These are phyloP conservation scores for Erpetoichthys calabaricus DNA, from an alignment of 2,797 vertebrate genomes.

Conservation along the genomic window DNA sequence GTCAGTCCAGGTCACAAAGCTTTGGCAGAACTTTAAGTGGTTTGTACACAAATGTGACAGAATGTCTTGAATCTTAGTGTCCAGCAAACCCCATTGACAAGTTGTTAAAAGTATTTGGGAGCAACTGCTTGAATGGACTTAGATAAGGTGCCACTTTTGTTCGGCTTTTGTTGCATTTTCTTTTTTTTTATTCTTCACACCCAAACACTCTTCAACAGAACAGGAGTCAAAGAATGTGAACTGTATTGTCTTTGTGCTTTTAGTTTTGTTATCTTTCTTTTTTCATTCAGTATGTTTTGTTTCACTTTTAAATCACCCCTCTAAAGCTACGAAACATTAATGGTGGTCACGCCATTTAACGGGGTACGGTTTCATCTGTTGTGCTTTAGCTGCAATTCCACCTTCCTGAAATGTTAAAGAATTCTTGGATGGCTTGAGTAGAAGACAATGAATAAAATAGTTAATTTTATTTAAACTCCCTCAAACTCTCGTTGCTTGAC, in stretches of 20 bases:
- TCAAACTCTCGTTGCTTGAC: too few relatives aligned
- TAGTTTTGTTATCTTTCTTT: constrained; percentile 34
- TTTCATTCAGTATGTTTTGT: constrained; percentile 20
- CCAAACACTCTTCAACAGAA: constrained; percentile 62
- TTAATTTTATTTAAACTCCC: too few relatives aligned
- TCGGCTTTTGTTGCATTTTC: constrained; percentile 45
- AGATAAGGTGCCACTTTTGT: constrained; percentile 78
- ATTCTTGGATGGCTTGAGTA: too few relatives aligned
- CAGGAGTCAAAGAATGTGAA: constrained; percentile 81
- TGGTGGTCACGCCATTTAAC: constrained; percentile 48
- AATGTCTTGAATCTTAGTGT: constrained; percentile 71
- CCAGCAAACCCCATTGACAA: constrained; percentile 86
- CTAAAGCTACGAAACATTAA: constrained; percentile 40
- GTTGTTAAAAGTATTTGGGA: constrained; percentile 92
- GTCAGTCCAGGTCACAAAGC: constrained; percentile 94
- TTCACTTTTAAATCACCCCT: constrained; percentile 21
- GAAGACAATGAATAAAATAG: too few relatives aligned
- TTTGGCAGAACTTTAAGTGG: constrained; percentile 81
- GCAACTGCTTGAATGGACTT: constrained; percentile 76
- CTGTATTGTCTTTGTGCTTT: constrained; percentile 60
- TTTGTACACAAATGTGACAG: constrained; percentile 99
- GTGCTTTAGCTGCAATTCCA: background rate
- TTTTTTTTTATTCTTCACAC: constrained; percentile 58
- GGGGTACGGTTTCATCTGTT: constrained; percentile 7
- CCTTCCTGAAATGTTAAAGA: background rate